Conservation (phyloP, 2,888 invertebrate genomes). For the Scelioninae gen. 2 region DNA sequence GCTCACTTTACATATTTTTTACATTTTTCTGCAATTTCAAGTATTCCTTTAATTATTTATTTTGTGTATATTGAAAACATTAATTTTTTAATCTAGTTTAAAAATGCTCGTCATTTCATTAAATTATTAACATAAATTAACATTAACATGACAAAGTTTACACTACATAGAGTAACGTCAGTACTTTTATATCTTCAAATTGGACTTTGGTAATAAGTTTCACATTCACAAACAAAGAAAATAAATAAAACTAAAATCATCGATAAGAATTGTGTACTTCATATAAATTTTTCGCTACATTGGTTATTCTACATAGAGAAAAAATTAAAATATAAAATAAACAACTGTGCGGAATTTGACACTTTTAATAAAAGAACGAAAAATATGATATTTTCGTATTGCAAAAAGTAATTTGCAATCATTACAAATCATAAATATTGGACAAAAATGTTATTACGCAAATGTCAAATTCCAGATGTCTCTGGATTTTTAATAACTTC, state of each 20-base stretch:
- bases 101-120: slow-evolving; percentile 40
- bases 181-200: slow-evolving; percentile 53
- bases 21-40: background rate
- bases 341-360: slow-evolving; percentile 15
- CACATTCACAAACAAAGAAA: slow-evolving; percentile 54
- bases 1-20: background rate
- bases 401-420: background rate
- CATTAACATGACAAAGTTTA: slow-evolving; percentile 48
- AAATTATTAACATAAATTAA: slow-evolving; percentile 42
- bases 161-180: slow-evolving; percentile 52
- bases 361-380: slow-evolving; percentile 15
- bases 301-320: slow-evolving; percentile 41
- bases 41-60: background rate
- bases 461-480: slow-evolving; percentile 26
- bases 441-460: background rate
- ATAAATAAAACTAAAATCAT: slow-evolving; percentile 47
- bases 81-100: background rate
- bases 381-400: slow-evolving; percentile 22
- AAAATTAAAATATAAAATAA: slow-evolving; percentile 36
- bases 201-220: slow-evolving; percentile 64
- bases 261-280: slow-evolving; percentile 40
- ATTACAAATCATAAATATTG: slow-evolving; percentile 3
- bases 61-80: slow-evolving; percentile 1
- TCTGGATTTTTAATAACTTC: slow-evolving; percentile 7
- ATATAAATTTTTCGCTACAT: slow-evolving; percentile 45